These are phyloP conservation scores for Chrysolophus pictus DNA, from an alignment of 2,797 vertebrate species.

Conservation along the genomic window DNA sequence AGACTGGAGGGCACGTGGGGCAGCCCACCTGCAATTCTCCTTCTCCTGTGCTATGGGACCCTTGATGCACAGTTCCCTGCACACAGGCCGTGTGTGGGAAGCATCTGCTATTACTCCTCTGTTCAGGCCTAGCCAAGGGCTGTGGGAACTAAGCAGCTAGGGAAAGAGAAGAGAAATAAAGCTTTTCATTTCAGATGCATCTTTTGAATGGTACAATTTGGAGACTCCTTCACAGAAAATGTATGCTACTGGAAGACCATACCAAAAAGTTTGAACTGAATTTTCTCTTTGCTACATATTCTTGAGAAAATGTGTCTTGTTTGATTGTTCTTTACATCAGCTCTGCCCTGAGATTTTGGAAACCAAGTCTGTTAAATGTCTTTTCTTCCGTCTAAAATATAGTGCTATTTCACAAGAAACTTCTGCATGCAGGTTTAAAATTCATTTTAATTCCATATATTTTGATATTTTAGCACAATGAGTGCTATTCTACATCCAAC, in stretches of 20 bases:
- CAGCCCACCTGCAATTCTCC: not conserved
- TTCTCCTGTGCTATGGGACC: not conserved
- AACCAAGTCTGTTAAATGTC: not conserved
- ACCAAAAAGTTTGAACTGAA: not conserved
- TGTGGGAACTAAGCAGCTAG: not conserved
- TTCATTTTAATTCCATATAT: not conserved
- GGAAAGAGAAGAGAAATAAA: not conserved
- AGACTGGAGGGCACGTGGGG: not conserved
- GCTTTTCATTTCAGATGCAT: not conserved
- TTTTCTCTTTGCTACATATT: not conserved
- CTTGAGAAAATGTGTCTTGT: rapidly evolving
- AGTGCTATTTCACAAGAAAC: not conserved
- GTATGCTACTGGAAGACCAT: not conserved
- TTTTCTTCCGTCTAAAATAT: not conserved
- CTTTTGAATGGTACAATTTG: not conserved
- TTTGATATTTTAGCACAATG: not conserved
- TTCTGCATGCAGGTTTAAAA: not conserved
- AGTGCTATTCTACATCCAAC: not conserved
- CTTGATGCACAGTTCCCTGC: not conserved
- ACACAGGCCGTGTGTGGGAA: rapidly evolving
- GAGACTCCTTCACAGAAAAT: not conserved
- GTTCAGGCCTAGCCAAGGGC: not conserved
- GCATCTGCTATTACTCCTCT: not conserved
- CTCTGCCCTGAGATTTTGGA: not conserved
- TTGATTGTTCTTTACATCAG: not conserved